Evolutionary conservation across 2,113 vertebrate species (phyloP), one percentile per base, ranked within the genome.

Genomic region (Drymodes brunneopygia): DNA sequence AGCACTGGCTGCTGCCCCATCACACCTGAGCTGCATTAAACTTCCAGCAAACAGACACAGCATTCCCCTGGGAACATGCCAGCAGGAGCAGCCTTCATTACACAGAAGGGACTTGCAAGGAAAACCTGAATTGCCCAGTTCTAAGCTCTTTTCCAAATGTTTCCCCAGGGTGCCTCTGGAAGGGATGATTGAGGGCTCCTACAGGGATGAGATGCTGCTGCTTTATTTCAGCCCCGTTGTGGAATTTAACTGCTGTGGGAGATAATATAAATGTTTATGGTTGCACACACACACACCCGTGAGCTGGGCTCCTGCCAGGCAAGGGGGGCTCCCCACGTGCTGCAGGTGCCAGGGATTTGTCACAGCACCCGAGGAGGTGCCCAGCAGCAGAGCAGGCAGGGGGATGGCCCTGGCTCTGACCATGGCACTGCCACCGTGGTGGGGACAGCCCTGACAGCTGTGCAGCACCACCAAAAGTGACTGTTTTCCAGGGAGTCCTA

Each of bases 141-240:
- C 22, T 33, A 35, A 57, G 33, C 8, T 35, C 44, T 56, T 35
- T 27, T 4, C 40, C 56, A 62, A 48, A 48, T 0, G 0, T 31
- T 50, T 74, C 48, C 50, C 58, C 35, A 20, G 27, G 33, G 51
- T 31, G 56, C 36, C 54, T 73, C 29, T 58, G 64, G 29, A 79
- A 29, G n/a, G 54, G 44, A 40, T 36, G 91, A 89, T 14, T 19
- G 6, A 66, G n/a, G 47, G 62, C 38, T 71, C 77, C 45, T 25
- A 33, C 16, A 8, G 71, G 42, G 81, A 71, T 33, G 58, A 44
- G 84, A 12, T 61, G 72, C 62, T 58, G 88, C 71, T 72, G 57
- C 57, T 89, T 75, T 71, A 50, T 80, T 80, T 66, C 88, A 75
- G 61, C 38, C 45, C 71, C 53, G 7, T 36, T 54, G 29, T 15